Percentiles rank a stretch among this genome's conserved stretches.
phyloP scores from a whole-genome alignment of 2,888 invertebrate genomes.

The Chaitophorus viminalis region DNA sequence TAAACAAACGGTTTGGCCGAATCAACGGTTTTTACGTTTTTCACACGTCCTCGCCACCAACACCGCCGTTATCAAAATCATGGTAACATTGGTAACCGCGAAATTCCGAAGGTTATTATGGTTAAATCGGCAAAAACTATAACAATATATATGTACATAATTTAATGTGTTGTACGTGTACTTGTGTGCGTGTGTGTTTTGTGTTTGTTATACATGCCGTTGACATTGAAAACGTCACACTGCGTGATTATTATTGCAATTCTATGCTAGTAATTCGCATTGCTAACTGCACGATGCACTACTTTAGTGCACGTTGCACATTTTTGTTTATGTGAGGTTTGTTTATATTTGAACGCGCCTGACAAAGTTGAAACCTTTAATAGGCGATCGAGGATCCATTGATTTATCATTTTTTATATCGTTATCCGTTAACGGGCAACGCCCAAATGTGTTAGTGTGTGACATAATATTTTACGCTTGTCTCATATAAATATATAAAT shows the following conservation, averaged over 20 bases:
- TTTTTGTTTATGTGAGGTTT: not conserved
- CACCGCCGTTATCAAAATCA: not conserved
- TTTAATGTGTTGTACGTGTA: not conserved
- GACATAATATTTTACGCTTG: too few species aligned
- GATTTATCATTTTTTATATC: not conserved
- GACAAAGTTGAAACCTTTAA: not conserved
- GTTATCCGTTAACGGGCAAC: too few species aligned
- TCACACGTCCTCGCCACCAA: not conserved
- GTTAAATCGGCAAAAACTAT: not conserved
- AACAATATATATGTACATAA: not conserved
- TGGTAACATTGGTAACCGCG: not conserved
- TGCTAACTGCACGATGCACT: too few species aligned
- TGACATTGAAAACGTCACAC: too few species aligned
- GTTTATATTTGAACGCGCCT: not conserved
- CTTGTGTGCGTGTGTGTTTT: not conserved
- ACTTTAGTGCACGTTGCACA: not conserved
- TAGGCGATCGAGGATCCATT: not conserved
- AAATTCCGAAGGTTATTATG: conserved; percentile 3
- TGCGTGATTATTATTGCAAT: too few species aligned
- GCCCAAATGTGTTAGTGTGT: too few species aligned
- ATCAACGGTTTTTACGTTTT: conserved; percentile 6
- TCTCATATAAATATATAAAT: too few species aligned
- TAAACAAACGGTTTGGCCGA: not conserved
- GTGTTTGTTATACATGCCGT: not conserved
- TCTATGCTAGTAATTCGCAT: too few species aligned